Conservation (phyloP, 2,888 invertebrate genomes). For the Metellina segmentata region DNA sequence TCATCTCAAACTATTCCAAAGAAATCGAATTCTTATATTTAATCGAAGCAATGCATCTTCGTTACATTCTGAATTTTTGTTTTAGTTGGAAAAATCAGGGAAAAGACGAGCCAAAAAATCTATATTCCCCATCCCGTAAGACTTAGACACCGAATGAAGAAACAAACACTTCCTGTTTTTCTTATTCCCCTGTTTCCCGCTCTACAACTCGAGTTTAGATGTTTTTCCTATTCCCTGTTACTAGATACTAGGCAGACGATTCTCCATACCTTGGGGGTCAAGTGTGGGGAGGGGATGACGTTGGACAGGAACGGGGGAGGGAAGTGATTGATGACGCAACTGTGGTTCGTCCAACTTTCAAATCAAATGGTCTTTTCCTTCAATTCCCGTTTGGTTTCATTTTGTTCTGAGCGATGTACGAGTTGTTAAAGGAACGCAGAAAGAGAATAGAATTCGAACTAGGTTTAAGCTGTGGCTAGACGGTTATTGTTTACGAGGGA, state of each 20-base stretch:
- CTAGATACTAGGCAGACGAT: neutral
- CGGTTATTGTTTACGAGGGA: too few species aligned
- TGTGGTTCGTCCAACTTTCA: neutral
- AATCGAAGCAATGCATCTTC: neutral
- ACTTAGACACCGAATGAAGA: neutral
- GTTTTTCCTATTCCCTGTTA: neutral
- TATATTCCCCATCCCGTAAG: neutral
- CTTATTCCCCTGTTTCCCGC: neutral
- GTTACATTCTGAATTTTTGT: neutral
- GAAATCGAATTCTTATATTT: neutral
- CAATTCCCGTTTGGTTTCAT: neutral
- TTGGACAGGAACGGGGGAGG: neutral
- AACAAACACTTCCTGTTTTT: neutral
- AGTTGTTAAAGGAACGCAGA: neutral
- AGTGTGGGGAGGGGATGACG: neutral
- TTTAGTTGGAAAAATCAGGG: neutral
- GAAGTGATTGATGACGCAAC: neutral
- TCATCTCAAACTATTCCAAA: neutral
- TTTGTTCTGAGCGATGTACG: neutral
- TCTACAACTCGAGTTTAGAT: neutral
- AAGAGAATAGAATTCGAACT: neutral
- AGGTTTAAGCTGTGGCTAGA: too few species aligned
- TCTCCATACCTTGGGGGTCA: neutral
- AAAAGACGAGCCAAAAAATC: neutral
- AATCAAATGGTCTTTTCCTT: neutral